These are phyloP conservation scores for Molossus molossus DNA, from an alignment of 2,797 vertebrate species.

Conservation along the genomic window DNA sequence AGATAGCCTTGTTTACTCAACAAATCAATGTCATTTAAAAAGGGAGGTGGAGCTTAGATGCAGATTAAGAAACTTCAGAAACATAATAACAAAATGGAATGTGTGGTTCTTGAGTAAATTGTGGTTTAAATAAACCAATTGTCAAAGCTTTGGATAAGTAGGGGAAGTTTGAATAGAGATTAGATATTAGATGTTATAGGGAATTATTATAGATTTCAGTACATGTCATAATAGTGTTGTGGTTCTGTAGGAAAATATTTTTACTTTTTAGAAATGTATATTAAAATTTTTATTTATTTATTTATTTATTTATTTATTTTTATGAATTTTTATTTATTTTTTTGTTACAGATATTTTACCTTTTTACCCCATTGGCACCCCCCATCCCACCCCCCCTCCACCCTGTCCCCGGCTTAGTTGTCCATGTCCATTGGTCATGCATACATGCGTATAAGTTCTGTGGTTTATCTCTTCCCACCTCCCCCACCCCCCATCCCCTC, in stretches of 20 bases:
- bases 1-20: background rate
- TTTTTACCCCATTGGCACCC: too few relatives aligned
- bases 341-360: too few relatives aligned
- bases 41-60: background rate
- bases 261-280: background rate
- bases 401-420: too few relatives aligned
- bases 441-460: too few relatives aligned
- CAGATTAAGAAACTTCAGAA: conserved; percentile 17
- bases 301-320: too few relatives aligned
- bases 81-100: background rate
- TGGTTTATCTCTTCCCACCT: too few relatives aligned
- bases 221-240: background rate
- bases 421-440: too few relatives aligned
- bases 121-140: conserved; percentile 14
- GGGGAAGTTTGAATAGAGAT: background rate
- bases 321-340: too few relatives aligned
- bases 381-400: too few relatives aligned
- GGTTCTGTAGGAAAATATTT: background rate
- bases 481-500: too few relatives aligned
- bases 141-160: background rate
- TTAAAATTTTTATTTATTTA: background rate
- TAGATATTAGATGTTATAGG: background rate
- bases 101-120: background rate
- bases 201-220: background rate
- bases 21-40: background rate